Evolutionary conservation across 2,113 vertebrate genomes (phyloP), one percentile per base, ranked within the genome.

Genomic region (Rhadina sibilatrix): DNA sequence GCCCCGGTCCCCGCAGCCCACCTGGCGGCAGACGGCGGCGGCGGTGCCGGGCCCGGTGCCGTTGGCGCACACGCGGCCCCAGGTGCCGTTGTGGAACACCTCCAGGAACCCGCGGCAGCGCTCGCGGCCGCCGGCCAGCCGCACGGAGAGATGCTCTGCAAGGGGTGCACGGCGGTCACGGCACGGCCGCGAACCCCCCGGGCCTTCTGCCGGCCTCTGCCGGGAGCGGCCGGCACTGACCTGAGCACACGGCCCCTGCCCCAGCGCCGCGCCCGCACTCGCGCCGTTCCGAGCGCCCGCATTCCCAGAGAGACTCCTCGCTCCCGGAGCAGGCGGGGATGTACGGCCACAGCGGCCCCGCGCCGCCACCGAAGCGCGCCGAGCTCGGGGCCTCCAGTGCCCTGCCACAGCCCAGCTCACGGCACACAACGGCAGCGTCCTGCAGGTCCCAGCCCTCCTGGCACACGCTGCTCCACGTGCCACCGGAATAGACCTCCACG

Each of bases 181-280:
- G 71, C 50, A 47, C 5, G 3, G 64, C 24, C 38, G 7, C 12
- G 4, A 13, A 10, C 19, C 7, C 24, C 57, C 12, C 3, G 3
- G 3, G 11, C 15, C 15, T 21, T 30, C 46, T 2, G 21, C 65
- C 0, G 4, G 3, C 10, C 31, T 30, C 31, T 0, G 2, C 27
- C 2, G 15, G n/a, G 35, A 23, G 1, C 2, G 5, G 47, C 3
- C 2, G 4, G 4, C 87, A 72, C 94, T 9, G 12, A 95, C 94
- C 94, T 77, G 94, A 93, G 75, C 94, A 95, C 3, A 90, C 4
- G 16, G 46, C 87, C 2, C 27, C 68, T 0, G 66, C 90, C 9
- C 83, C 40, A 0, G 50, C 33, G 1, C 87, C 57, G 0, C 2
- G 15, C 56, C 3, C 30, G 46, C 94, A 93, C 50, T 40, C 1